Conservation (phyloP, 2,797 vertebrate genomes). For the Coranthus polyacanthus region DNA sequence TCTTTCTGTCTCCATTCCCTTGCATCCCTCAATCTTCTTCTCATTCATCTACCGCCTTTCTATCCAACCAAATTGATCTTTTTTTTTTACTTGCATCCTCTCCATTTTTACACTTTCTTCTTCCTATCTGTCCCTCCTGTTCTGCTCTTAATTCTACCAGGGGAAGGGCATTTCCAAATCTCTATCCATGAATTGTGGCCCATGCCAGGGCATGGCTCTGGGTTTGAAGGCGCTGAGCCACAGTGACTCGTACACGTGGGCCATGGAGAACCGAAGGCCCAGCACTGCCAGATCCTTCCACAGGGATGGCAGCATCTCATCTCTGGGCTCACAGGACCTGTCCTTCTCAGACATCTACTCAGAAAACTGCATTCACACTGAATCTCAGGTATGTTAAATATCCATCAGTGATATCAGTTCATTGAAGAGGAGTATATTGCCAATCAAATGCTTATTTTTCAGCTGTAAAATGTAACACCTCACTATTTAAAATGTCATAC, state of each 20-base stretch:
- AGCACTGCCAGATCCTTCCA: constrained; percentile 44
- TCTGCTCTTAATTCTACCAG: constrained; percentile 70
- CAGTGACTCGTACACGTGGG: constrained; percentile 89
- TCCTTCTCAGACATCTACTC: constrained; percentile 62
- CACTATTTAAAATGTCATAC: constrained; percentile 54
- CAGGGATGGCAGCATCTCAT: constrained; percentile 58
- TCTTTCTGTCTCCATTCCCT: constrained; percentile 29
- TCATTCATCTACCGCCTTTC: constrained; percentile 26
- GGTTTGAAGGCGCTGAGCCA: constrained; percentile 77
- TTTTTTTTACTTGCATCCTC: constrained; percentile 15
- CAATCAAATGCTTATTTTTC: constrained; percentile 5
- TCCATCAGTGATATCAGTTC: background rate
- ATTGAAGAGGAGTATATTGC: constrained; percentile 1
- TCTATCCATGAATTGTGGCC: constrained; percentile 74
- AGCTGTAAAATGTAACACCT: constrained; percentile 31
- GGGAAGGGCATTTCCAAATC: constrained; percentile 78
- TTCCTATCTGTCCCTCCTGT: constrained; percentile 2
- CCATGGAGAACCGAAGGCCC: constrained; percentile 86
- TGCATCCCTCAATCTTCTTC: constrained; percentile 29
- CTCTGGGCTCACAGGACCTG: constrained; percentile 76
- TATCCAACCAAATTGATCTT: constrained; percentile 31
- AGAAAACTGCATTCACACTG: constrained; percentile 78
- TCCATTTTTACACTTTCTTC: constrained; percentile 6
- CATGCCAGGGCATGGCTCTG: constrained; percentile 41
- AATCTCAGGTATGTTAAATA: constrained; percentile 72